phyloP scores from a whole-genome alignment of 2,888 invertebrate genomes.

The Lasioglossum leucozonium region DNA sequence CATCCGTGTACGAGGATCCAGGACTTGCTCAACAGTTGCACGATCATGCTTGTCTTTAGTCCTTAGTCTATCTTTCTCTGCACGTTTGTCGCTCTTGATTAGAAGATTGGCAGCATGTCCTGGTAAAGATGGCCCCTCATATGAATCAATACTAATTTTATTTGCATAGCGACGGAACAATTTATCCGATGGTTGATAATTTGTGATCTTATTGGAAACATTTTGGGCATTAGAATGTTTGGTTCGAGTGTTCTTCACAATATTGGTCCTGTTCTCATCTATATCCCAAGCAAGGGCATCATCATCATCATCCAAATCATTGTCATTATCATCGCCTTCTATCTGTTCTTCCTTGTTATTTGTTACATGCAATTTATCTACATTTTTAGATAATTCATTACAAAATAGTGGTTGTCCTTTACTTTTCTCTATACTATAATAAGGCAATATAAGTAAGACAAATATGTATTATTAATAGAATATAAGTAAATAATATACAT shows the following conservation, averaged over 20 bases:
- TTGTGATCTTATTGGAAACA: constrained; percentile 87
- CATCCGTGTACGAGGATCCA: constrained; percentile 98
- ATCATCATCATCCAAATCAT: constrained; percentile 68
- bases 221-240: constrained; percentile 85
- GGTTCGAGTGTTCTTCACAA: constrained; percentile 74
- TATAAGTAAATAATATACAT: constrained; percentile 46
- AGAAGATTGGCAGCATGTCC: constrained; percentile 90
- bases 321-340: constrained; percentile 29
- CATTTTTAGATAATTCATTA: constrained; percentile 13
- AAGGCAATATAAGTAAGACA: background rate
- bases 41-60: constrained; percentile 96
- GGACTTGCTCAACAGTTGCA: constrained; percentile 98
- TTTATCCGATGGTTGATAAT: constrained; percentile 93
- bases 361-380: constrained; percentile 49
- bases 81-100: constrained; percentile 88
- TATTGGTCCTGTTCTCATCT: constrained; percentile 64
- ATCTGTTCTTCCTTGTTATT: constrained; percentile 60
- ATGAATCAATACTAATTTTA: constrained; percentile 94
- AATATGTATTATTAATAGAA: constrained; percentile 1
- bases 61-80: constrained; percentile 89
- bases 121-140: constrained; percentile 88
- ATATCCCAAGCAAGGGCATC: constrained; percentile 71
- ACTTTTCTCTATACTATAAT: constrained; percentile 27
- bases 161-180: constrained; percentile 91
- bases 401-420: constrained; percentile 44